Percentiles rank a stretch among this genome's conserved stretches.
phyloP scores from a whole-genome alignment of 2,113 vertebrate species.

The Danionella cerebrum region DNA sequence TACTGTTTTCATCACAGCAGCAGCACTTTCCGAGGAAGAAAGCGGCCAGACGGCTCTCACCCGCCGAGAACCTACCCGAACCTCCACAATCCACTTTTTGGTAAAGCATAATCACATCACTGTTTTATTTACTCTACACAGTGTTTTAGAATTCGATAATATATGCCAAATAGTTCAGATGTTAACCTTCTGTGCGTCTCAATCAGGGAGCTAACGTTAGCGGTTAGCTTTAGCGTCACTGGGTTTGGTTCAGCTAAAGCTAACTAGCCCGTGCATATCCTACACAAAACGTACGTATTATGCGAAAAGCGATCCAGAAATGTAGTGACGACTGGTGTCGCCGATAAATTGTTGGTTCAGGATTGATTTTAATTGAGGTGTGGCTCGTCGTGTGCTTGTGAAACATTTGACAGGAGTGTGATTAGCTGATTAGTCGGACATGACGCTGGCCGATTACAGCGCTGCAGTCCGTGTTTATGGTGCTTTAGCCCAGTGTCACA shows the following conservation, averaged over 20 bases:
- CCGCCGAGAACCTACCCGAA: slow-evolving; percentile 19
- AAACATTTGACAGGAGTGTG: neutral
- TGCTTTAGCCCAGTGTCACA: neutral
- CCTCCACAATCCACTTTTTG: slow-evolving; percentile 28
- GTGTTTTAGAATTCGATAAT: neutral
- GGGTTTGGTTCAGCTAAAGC: neutral
- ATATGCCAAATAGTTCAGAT: neutral
- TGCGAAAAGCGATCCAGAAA: neutral
- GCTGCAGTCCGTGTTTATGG: slow-evolving; percentile 6
- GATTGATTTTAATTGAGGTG: neutral
- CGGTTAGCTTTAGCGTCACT: neutral
- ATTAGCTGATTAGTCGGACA: slow-evolving; percentile 8
- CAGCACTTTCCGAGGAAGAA: slow-evolving; percentile 26
- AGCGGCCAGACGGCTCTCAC: slow-evolving; percentile 11
- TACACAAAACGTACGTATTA: neutral
- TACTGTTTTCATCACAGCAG: slow-evolving; percentile 26
- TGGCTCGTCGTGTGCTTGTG: neutral
- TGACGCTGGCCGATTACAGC: slow-evolving; percentile 4
- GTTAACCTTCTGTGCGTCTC: neutral
- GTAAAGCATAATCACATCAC: neutral
- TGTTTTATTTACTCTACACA: neutral
- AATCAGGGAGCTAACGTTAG: neutral
- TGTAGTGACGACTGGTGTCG: neutral
- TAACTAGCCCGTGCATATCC: neutral
- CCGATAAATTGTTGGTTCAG: neutral